Evolutionary conservation across 1,140 invertebrate species (phyloP).

Genomic region (Eupeodes corollae): DNA sequence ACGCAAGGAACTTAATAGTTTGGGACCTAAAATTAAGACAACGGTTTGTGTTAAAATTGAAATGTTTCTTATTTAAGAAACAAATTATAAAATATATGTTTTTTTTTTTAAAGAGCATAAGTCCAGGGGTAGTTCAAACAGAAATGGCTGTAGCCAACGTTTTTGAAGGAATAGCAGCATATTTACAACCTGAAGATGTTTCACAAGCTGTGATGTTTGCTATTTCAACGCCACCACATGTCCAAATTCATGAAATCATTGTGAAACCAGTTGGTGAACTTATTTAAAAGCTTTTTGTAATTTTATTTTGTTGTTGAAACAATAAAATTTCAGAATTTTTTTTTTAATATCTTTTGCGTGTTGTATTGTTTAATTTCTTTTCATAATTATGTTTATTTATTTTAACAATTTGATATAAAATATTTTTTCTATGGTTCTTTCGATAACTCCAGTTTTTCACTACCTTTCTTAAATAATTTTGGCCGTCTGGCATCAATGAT

Average conservation of each 20-base stretch:
- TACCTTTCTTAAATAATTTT: too few relatives aligned
- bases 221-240: slow-evolving; percentile 37
- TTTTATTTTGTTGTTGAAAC: too few relatives aligned
- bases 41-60: slow-evolving; percentile 10
- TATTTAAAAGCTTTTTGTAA: too few relatives aligned
- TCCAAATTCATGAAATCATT: slow-evolving; percentile 27
- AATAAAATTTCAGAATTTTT: too few relatives aligned
- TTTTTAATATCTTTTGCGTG: too few relatives aligned
- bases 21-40: not conserved
- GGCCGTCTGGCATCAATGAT: too few relatives aligned
- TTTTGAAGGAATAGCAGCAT: not conserved
- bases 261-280: slow-evolving; percentile 21
- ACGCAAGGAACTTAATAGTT: slow-evolving; percentile 45
- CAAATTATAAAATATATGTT: not conserved
- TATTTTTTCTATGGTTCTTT: too few relatives aligned
- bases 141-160: not conserved
- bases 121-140: not conserved
- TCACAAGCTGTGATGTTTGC: slow-evolving; percentile 46
- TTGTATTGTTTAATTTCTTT: too few relatives aligned
- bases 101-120: not conserved
- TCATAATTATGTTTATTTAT: too few relatives aligned
- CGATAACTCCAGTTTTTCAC: too few relatives aligned
- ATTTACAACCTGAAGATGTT: slow-evolving; percentile 28
- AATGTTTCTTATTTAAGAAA: not conserved
- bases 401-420: too few relatives aligned